Conservation (phyloP, 2,797 vertebrate species). For the Aeoliscus strigatus region DNA sequence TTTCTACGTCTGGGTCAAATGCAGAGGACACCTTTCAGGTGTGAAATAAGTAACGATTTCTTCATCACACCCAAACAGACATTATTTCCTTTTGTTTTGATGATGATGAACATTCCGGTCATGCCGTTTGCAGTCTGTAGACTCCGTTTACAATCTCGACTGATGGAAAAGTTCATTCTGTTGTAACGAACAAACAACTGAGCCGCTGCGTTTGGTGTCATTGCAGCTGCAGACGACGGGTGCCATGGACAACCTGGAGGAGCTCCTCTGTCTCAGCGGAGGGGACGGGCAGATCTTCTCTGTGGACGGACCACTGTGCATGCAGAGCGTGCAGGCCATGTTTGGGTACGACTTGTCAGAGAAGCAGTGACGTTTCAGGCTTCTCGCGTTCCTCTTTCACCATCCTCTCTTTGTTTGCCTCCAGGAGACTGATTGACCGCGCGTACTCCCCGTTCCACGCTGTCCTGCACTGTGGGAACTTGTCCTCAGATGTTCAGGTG, state of each 20-base stretch:
- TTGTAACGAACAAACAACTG: no score
- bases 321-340: slow-evolving; percentile 97
- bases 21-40: no score
- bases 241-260: slow-evolving; percentile 89
- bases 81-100: no score
- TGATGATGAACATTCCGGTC: no score
- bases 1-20: no score
- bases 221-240: slow-evolving; percentile 88
- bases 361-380: not conserved
- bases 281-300: slow-evolving; percentile 97
- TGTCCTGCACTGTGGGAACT: slow-evolving; percentile 91
- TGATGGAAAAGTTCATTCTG: no score
- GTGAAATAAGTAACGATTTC: no score
- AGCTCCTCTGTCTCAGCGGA: slow-evolving; percentile 87
- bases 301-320: slow-evolving; percentile 89
- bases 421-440: slow-evolving; percentile 91
- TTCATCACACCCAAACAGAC: no score
- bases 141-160: no score
- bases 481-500: slow-evolving; percentile 94
- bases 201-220: slow-evolving; percentile 5
- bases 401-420: slow-evolving; percentile 22
- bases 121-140: no score
- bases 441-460: slow-evolving; percentile 97
- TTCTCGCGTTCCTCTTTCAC: not conserved
- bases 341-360: slow-evolving; percentile 82